Evolutionary conservation across 2,888 invertebrate species (phyloP), one percentile per base, ranked within the genome.

Genomic region (Chamaedrilus cognettii): DNA sequence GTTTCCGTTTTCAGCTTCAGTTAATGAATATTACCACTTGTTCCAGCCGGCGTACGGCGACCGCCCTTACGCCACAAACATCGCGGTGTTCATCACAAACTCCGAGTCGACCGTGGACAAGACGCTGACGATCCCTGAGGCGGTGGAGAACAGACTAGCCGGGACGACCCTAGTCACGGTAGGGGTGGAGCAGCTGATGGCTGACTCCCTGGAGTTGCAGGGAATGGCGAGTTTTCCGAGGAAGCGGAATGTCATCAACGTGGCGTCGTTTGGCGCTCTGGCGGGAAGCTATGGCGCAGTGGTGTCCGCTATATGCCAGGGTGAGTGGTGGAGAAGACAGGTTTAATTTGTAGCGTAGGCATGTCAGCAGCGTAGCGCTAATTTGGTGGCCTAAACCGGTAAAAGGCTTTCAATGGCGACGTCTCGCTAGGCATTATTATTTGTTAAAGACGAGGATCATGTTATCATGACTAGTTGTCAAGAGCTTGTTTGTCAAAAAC

Each of bases 221-320:
- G 79, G 77, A 35, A 72, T 82, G 11, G 80, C 82, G 1, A 79
- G 80, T 28, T 71, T 72, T 23, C 82, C 82, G 3, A 69, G 77
- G 11, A 61, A 68, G 2, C 74, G 75, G 31, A 82, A 81, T 65
- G 70, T 80, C 15, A 74, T 81, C 60, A 74, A 72, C 34, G 79
- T 78, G 0, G 26, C 50, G 11, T 32, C 42, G 26, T 68, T 68
- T 50, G 23, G 52, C 0, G 55, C 58, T 3, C 60, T 68, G 34
- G 60, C 64, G n/a, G 50, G 50, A 15, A 1, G 42, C 19, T 26
- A 49, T 26, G n/a, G 4, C 1, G 61, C 42, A 2, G 30, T 61
- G 4, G 30, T 61, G 3, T 15, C 42, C 28, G 50, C 61, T 23
- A 50, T 50, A 2, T 61, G 61, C 50, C 42, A 61, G 49, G 50